Evolutionary conservation across 2,113 vertebrate genomes (phyloP).

Genomic region (Sorex fumeus): DNA sequence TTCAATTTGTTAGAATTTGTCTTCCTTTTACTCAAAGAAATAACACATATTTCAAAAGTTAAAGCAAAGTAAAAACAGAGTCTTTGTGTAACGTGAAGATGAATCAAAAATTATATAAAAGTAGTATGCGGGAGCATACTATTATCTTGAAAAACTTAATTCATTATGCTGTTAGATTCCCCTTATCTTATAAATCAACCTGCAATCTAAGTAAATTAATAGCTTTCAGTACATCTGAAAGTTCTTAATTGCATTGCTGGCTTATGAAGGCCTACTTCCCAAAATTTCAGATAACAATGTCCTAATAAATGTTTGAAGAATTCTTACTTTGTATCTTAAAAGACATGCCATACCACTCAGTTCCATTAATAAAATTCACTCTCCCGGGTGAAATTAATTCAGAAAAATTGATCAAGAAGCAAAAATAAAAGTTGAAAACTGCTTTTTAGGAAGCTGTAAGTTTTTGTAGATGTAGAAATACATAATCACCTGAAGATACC

Average conservation of each 20-base stretch:
- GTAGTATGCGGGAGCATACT: constrained; percentile 47
- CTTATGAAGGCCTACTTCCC: neutral
- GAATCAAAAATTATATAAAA: constrained; percentile 57
- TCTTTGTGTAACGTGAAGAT: constrained; percentile 27
- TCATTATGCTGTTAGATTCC: constrained; percentile 25
- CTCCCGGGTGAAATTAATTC: neutral
- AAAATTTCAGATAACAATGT: neutral
- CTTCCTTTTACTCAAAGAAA: constrained; percentile 69
- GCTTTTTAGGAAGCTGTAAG: neutral
- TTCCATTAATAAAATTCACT: constrained; percentile 33
- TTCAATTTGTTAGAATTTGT: constrained; percentile 64
- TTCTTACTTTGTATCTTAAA: neutral
- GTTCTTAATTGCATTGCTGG: neutral
- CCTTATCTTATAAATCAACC: constrained; percentile 41
- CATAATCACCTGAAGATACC: neutral
- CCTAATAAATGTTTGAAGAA: neutral
- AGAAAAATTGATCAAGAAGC: neutral
- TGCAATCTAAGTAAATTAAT: constrained; percentile 63
- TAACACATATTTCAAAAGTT: neutral
- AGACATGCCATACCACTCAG: neutral
- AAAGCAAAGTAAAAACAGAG: constrained; percentile 29
- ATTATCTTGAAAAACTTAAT: constrained; percentile 38
- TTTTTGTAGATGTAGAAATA: constrained; percentile 1
- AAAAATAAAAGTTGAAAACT: constrained; percentile 45
- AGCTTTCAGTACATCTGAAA: constrained; percentile 45